Evolutionary conservation across 2,797 vertebrate species (phyloP).

Genomic region (Jordanella pulchra): DNA sequence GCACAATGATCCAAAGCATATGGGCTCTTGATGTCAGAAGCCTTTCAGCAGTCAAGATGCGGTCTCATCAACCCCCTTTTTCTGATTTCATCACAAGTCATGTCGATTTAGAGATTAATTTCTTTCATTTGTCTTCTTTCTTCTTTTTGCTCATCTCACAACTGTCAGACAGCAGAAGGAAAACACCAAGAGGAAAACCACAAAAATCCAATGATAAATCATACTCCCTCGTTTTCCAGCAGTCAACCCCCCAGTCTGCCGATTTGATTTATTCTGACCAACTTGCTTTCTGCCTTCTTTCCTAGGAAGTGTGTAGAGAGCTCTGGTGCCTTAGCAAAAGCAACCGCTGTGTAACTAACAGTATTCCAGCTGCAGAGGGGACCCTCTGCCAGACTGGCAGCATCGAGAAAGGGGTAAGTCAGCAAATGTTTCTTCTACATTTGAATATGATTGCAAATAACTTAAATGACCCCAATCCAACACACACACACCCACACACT

Average conservation of each 20-base stretch:
- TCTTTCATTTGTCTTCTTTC: slow-evolving; percentile 29
- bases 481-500: too few species aligned
- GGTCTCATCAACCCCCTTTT: slow-evolving; percentile 41
- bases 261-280: slow-evolving; percentile 88
- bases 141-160: slow-evolving; percentile 17
- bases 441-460: slow-evolving; percentile 1
- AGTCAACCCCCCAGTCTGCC: slow-evolving; percentile 18
- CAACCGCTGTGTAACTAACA: slow-evolving; percentile 98
- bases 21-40: slow-evolving; percentile 39
- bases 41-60: slow-evolving; percentile 28
- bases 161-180: slow-evolving; percentile 24
- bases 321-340: slow-evolving; percentile 99
- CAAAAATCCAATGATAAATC: slow-evolving; percentile 47
- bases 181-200: slow-evolving; percentile 36
- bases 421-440: neutral
- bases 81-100: slow-evolving; percentile 44
- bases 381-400: slow-evolving; percentile 95
- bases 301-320: slow-evolving; percentile 99
- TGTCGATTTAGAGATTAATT: slow-evolving; percentile 44
- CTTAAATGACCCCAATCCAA: too few species aligned
- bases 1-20: slow-evolving; percentile 63
- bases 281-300: slow-evolving; percentile 97
- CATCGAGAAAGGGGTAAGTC: slow-evolving; percentile 97
- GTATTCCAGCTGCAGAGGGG: slow-evolving; percentile 97
- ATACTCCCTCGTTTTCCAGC: slow-evolving; percentile 10